phyloP scores from a whole-genome alignment of 1,140 invertebrate genomes.

The Helicoverpa zea region DNA sequence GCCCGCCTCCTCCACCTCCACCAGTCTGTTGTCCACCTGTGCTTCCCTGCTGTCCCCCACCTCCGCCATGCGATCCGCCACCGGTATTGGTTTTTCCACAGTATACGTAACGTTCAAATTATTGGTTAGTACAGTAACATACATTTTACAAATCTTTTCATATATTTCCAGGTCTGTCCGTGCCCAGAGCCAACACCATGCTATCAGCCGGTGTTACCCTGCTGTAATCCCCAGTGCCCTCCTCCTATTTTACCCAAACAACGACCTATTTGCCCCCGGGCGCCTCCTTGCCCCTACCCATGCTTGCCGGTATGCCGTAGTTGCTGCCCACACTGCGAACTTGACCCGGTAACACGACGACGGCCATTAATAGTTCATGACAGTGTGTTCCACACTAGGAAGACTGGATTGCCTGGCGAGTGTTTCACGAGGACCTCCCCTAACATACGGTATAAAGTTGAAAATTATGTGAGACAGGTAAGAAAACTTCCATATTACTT shows the following conservation, averaged over 20 bases:
- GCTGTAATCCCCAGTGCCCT: conserved; percentile 80
- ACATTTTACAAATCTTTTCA: background rate
- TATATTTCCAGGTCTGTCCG: conserved; percentile 66
- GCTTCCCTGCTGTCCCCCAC: conserved; percentile 78
- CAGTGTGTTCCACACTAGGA: conserved; percentile 69
- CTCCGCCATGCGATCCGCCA: conserved; percentile 77
- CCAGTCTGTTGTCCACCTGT: conserved; percentile 78
- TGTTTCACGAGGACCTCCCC: conserved; percentile 69
- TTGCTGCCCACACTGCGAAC: conserved; percentile 72
- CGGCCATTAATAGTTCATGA: conserved; percentile 77
- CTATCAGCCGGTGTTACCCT: conserved; percentile 76
- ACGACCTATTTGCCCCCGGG: conserved; percentile 75
- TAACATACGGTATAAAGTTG: conserved; percentile 69
- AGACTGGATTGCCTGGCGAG: conserved; percentile 67
- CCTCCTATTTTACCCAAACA: conserved; percentile 78
- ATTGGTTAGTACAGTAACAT: background rate
- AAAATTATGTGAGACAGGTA: conserved; percentile 75
- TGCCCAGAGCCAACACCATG: conserved; percentile 76
- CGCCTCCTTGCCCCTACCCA: conserved; percentile 71
- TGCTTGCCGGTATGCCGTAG: conserved; percentile 70
- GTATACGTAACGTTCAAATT: background rate
- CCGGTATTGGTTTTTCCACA: conserved; percentile 64
- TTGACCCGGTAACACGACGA: conserved; percentile 75
- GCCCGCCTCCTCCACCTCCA: conserved; percentile 66
- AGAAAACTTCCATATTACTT: background rate